A percentile compares a stretch with the other conserved stretches of the same genome.
Evolutionary conservation across 2,888 invertebrate genomes (phyloP).

Genomic region (Drosophila leonis): DNA sequence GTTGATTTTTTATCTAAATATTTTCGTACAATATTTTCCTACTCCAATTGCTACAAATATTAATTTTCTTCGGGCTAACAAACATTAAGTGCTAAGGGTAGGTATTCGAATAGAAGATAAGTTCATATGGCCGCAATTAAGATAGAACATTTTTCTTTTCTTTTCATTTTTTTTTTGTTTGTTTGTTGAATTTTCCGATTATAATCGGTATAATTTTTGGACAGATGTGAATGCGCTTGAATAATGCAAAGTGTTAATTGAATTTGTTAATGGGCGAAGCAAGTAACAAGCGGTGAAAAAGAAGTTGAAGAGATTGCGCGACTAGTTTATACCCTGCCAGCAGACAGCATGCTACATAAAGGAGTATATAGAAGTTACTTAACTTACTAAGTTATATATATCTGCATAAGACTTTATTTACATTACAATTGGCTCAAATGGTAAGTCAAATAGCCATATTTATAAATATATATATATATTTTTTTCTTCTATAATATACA

Average conservation of each 20-base stretch:
- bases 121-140: conserved; percentile 10
- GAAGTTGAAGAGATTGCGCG: not conserved
- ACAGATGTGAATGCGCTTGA: conserved; percentile 26
- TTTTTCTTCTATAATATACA: not conserved
- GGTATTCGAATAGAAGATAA: not conserved
- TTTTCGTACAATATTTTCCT: too few species aligned
- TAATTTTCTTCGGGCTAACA: not conserved
- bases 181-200: conserved; percentile 35
- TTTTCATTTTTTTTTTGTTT: not conserved
- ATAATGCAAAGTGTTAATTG: conserved; percentile 72
- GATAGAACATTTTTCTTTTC: conserved; percentile 14
- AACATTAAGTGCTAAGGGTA: not conserved
- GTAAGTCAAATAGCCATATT: not conserved
- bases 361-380: not conserved
- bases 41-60: not conserved
- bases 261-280: conserved; percentile 63
- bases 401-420: not conserved
- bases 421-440: not conserved
- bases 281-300: conserved; percentile 18
- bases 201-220: conserved; percentile 15
- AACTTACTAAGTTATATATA: not conserved
- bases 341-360: too few species aligned
- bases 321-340: conserved; percentile 6
- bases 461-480: not conserved
- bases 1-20: not conserved